Evolutionary conservation across 1,140 invertebrate genomes (phyloP).

Genomic region (Asobara japonica): DNA sequence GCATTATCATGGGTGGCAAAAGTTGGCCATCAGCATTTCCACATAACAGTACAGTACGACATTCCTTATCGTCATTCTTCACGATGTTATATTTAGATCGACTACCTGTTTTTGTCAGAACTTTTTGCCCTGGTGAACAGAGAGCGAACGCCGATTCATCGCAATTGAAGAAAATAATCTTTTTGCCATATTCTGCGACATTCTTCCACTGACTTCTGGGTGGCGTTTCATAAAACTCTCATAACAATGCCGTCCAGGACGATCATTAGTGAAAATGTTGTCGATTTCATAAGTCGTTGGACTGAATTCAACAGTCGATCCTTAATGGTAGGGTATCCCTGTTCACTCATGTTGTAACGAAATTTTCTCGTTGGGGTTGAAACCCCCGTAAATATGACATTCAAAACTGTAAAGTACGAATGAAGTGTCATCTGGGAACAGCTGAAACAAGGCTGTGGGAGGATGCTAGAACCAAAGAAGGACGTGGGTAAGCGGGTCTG

Average conservation of each 20-base stretch:
- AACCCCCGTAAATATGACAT: too few species aligned
- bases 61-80: conserved; percentile 57
- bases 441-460: too few species aligned
- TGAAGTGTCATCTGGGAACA: too few species aligned
- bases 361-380: too few species aligned
- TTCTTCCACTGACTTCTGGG: background rate
- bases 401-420: too few species aligned
- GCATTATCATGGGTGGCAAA: conserved; percentile 45
- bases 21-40: conserved; percentile 49
- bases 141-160: conserved; percentile 53
- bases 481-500: too few species aligned
- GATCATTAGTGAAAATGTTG: background rate
- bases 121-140: conserved; percentile 47
- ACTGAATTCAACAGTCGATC: conserved; percentile 27
- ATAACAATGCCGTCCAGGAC: conserved; percentile 2
- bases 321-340: too few species aligned
- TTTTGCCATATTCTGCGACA: background rate
- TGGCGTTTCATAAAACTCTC: background rate
- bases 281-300: background rate
- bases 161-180: conserved; percentile 31
- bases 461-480: too few species aligned
- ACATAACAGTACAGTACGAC: conserved; percentile 54
- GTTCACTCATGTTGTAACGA: too few species aligned
- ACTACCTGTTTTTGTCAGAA: conserved; percentile 49
- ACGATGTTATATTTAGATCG: conserved; percentile 51